Conservation (phyloP, 23 tunicate genomes). For the Halocynthia aurantium region DNA sequence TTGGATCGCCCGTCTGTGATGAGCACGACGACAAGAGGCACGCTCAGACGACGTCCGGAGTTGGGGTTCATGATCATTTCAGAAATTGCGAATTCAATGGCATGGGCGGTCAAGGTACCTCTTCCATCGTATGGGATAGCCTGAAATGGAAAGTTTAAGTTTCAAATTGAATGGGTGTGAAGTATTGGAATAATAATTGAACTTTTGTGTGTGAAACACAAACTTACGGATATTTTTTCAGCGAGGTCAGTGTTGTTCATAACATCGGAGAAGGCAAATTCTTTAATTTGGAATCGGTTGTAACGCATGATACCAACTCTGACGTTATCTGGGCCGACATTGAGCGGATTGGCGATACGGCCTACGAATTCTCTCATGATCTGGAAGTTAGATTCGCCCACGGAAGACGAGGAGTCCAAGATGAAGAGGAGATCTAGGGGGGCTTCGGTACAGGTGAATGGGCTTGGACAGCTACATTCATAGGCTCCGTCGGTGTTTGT, state of each 20-base stretch:
- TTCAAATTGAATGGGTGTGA: not conserved
- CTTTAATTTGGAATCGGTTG: slow-evolving; percentile 48
- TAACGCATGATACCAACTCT: slow-evolving; percentile 75
- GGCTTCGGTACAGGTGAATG: slow-evolving; percentile 45
- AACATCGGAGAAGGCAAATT: slow-evolving; percentile 48
- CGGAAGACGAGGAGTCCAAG: slow-evolving; percentile 86
- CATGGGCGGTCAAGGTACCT: slow-evolving; percentile 84
- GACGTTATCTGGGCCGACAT: slow-evolving; percentile 48
- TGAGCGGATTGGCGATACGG: slow-evolving; percentile 20
- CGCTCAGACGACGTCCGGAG: slow-evolving; percentile 55
- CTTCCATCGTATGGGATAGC: slow-evolving; percentile 69
- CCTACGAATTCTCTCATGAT: slow-evolving; percentile 43
- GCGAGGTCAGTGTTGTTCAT: slow-evolving; percentile 43
- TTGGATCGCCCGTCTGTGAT: slow-evolving; percentile 88
- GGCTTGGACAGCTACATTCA: slow-evolving; percentile 62
- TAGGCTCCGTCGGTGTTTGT: slow-evolving; percentile 79
- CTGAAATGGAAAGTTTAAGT: slow-evolving; percentile 3
- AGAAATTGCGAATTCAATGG: slow-evolving; percentile 41
- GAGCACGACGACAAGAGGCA: slow-evolving; percentile 49
- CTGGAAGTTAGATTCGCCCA: slow-evolving; percentile 60
- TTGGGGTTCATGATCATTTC: slow-evolving; percentile 27
- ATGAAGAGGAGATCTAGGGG: slow-evolving; percentile 76
- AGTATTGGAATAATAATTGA: not conserved
- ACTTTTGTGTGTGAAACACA: too few species aligned
- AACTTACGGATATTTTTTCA: slow-evolving; percentile 45